A percentile compares a stretch with the other conserved stretches of the same genome.
These are phyloP conservation scores for Brotula barbata DNA, from an alignment of 2,797 vertebrate genomes.

Conservation along the genomic window DNA sequence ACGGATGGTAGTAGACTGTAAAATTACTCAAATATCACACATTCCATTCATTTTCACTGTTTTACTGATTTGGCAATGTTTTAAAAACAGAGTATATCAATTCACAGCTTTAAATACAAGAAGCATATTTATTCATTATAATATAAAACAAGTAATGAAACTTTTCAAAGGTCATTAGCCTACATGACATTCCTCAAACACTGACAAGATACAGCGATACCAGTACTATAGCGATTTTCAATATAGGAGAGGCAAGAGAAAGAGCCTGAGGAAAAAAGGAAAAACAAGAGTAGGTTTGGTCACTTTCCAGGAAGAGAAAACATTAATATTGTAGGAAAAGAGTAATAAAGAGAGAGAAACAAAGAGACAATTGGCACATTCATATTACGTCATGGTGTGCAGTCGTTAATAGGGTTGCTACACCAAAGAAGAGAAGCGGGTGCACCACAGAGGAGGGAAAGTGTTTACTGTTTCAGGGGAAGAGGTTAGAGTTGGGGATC, in stretches of 20 bases:
- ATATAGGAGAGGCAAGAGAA: constrained; percentile 63
- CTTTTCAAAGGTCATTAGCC: constrained; percentile 77
- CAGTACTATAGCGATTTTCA: constrained; percentile 69
- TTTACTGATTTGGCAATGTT: constrained; percentile 73
- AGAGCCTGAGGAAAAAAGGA: constrained; percentile 39
- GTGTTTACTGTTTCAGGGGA: constrained; percentile 24
- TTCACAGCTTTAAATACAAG: constrained; percentile 80
- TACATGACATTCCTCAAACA: constrained; percentile 84
- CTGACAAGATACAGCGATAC: constrained; percentile 74
- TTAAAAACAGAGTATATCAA: constrained; percentile 69
- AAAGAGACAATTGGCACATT: constrained; percentile 75
- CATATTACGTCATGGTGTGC: constrained; percentile 75
- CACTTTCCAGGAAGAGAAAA: constrained; percentile 69
- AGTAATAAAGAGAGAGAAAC: constrained; percentile 62
- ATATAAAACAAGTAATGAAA: constrained; percentile 86
- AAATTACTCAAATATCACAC: constrained; percentile 15
- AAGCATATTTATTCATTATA: constrained; percentile 85
- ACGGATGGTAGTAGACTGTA: too few species aligned
- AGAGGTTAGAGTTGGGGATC: constrained; percentile 54
- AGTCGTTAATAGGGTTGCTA: constrained; percentile 70
- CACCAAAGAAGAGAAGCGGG: constrained; percentile 51
- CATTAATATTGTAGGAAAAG: constrained; percentile 55
- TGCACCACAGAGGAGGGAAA: neutral
- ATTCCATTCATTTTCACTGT: constrained; percentile 48
- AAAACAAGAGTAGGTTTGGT: constrained; percentile 64